A percentile compares a stretch with the other conserved stretches of the same genome.
phyloP scores from a whole-genome alignment of 2,888 invertebrate species.

The Agapostemon virescens region DNA sequence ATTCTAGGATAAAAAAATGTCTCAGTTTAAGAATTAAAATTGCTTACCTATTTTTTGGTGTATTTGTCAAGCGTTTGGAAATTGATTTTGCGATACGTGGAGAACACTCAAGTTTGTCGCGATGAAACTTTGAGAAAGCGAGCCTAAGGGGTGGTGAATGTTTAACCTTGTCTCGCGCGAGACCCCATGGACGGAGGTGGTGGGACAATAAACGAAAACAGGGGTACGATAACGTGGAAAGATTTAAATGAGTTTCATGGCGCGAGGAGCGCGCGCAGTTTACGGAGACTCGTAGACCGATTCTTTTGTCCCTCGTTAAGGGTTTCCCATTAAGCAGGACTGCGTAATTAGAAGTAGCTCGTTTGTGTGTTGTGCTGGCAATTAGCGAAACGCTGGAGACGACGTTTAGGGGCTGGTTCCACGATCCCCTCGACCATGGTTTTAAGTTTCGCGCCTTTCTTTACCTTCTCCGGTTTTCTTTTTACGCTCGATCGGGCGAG shows the following conservation, averaged over 20 bases:
- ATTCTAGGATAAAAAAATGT: too few species aligned
- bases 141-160: not conserved
- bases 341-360: slow-evolving; percentile 59
- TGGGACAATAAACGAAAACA: not conserved
- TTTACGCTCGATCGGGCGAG: not conserved
- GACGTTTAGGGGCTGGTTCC: slow-evolving; percentile 48
- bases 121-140: not conserved
- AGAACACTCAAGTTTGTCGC: not conserved
- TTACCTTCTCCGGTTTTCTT: not conserved
- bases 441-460: slow-evolving; percentile 35
- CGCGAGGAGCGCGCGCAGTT: not conserved
- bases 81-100: not conserved
- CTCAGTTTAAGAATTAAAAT: too few species aligned
- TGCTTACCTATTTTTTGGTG: too few species aligned
- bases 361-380: slow-evolving; percentile 56
- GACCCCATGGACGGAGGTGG: not conserved
- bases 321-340: slow-evolving; percentile 57
- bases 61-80: too few species aligned
- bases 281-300: slow-evolving; percentile 36
- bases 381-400: slow-evolving; percentile 55
- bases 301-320: slow-evolving; percentile 61
- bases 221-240: slow-evolving; percentile 17
- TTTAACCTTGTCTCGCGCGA: not conserved
- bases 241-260: slow-evolving; percentile 35
- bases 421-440: slow-evolving; percentile 22